These are phyloP conservation scores for Gadus chalcogrammus DNA, from an alignment of 2,113 vertebrate species.

Conservation along the genomic window DNA sequence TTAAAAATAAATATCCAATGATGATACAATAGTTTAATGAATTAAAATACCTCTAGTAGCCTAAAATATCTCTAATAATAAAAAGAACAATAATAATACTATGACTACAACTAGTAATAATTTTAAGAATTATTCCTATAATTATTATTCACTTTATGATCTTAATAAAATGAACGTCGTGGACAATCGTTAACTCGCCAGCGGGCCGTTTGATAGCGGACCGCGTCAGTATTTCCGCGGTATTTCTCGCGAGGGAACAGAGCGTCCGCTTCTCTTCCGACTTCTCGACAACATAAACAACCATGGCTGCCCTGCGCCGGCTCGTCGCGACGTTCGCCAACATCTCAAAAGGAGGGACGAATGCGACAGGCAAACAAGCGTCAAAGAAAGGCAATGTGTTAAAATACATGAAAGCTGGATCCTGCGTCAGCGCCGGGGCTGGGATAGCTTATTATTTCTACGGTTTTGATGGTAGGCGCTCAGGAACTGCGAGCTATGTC, in stretches of 20 bases:
- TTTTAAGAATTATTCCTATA: too few species aligned
- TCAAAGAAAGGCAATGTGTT: constrained; percentile 14
- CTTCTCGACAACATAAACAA: constrained; percentile 36
- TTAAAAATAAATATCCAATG: background rate
- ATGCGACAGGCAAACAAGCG: background rate
- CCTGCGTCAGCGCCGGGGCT: constrained; percentile 48
- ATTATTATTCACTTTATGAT: too few species aligned
- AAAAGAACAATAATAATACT: too few species aligned
- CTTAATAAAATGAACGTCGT: too few species aligned
- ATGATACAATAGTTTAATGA: background rate
- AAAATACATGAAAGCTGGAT: constrained; percentile 39
- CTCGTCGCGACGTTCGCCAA: constrained; percentile 27
- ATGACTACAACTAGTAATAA: too few species aligned
- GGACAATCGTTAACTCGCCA: too few species aligned
- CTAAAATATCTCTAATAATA: too few species aligned
- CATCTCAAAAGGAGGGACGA: constrained; percentile 11
- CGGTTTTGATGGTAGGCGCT: background rate
- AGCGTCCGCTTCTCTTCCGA: constrained; percentile 8
- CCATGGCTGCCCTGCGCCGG: constrained; percentile 64
- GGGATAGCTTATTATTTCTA: constrained; percentile 20
- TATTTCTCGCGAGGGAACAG: constrained; percentile 64
- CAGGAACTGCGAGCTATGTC: constrained; percentile 34
- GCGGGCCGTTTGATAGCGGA: background rate
- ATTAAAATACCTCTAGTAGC: too few species aligned
- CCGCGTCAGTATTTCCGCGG: constrained; percentile 20